Evolutionary conservation across 2,888 invertebrate species (phyloP), one percentile per base, ranked within the genome.

Genomic region (Mythimna vitellina): DNA sequence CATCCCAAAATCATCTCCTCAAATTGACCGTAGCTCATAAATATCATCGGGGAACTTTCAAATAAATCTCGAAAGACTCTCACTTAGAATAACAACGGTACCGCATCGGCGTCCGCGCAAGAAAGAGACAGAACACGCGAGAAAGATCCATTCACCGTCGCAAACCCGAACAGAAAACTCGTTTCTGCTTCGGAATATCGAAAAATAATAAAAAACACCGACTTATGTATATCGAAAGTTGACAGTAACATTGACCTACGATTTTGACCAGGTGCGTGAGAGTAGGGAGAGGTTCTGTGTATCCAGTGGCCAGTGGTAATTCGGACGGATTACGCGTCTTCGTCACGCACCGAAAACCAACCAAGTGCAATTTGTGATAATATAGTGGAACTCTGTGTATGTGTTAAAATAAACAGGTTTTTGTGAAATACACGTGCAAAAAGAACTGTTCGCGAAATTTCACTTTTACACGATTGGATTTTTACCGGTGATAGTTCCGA

Each of bases 141-240:
- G 81, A 77, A 83, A 83, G 78, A 87, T 83, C 87, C 92, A 92
- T 92, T 93, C 93, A 89, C 92, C 87, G 85, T 86, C 82, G 88
- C 88, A 88, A 89, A 87, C 87, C 88, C 90, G 78, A 72, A 80
- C 84, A 68, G 88, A 84, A 87, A 87, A 87, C 90, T 86, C 89
- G 91, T 89, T 81, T 80, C 76, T 70, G 63, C 87, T 80, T 75
- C 67, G 69, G 81, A 78, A 80, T 76, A 78, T 78, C 65, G 56
- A 69, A 69, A 83, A 80, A 81, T 80, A 78, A 68, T 68, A 79
- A 84, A 79, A 88, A 85, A 86, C 81, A 32, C 61, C 17, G 29
- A 73, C 62, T 83, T 83, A 75, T 78, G 70, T 71, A 65, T 81
- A 89, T 83, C 82, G 88, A 89, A 89, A 88, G 83, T 86, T 82